Evolutionary conservation across 2,113 vertebrate species (phyloP), one percentile per base, ranked within the genome.

Genomic region (Toxotes jaculatrix): DNA sequence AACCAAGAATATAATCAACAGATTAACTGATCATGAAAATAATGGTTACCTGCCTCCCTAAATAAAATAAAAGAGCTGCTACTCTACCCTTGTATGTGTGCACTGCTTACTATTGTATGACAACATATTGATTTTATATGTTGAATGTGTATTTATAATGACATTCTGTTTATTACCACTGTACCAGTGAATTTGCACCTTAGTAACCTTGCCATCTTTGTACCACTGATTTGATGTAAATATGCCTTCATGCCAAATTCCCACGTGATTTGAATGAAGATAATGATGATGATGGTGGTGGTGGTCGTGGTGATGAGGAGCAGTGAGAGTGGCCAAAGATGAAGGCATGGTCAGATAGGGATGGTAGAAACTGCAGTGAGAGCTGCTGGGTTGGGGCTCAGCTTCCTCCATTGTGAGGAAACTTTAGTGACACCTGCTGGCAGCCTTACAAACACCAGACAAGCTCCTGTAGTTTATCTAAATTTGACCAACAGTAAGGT

Each of bases 401-500:
- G 40, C 57, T 66, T 31, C 10, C 49, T 62, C 23, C 61, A 53
- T 62, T 42, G 19, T 12, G 16, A 70, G 62, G 47, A 60, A 45
- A 43, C 83, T 73, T 60, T 71, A 77, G 89, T 83, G 92, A 83
- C 93, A 88, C 77, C 94, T 94, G 84, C 77, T 87, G 93, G 91
- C 79, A 3, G 31, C 34, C 9, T 12, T 21, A 49, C 13, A 9
- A 17, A 42, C 17, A 21, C 6, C 38, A 78, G 5, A 27, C 31
- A 17, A 9, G 14, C 14, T 71, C 13, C 16, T 38, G 45, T 57
- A 31, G n/a, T n/a, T 42, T 38, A 60, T 85, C 64, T 62, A 0
- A 68, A 79, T 77, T 57, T 53, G 43, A 72, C 68, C 64, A 68
- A 36, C 31, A 49, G 55, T 19, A 34, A n/a, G 9, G 47, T 27